These are phyloP conservation scores for Pangasius macronema DNA, from an alignment of 2,797 vertebrate species.

Conservation along the genomic window DNA sequence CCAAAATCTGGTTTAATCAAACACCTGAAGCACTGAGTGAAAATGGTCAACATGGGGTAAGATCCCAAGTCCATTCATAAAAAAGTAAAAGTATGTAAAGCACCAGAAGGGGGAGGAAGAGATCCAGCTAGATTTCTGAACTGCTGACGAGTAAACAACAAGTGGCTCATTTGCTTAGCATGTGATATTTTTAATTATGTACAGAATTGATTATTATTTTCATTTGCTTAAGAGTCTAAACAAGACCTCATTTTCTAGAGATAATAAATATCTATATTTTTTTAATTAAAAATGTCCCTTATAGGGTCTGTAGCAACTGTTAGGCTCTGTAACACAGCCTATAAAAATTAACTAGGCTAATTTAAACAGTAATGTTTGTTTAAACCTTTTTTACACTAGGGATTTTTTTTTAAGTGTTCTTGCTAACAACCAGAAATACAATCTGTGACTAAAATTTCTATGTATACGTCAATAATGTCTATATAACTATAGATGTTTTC, in stretches of 20 bases:
- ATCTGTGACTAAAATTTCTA: not conserved
- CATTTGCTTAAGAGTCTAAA: not conserved
- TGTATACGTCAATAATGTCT: not conserved
- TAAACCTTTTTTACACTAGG: not conserved
- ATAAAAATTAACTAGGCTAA: not conserved
- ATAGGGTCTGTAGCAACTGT: not conserved
- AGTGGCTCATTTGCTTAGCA: not conserved
- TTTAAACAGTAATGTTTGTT: not conserved
- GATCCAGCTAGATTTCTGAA: not conserved
- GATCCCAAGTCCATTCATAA: not conserved
- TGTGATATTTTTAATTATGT: not conserved
- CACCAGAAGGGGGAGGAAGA: constrained; percentile 17
- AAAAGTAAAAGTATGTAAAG: not conserved
- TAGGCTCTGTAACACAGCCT: not conserved
- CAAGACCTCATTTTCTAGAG: not conserved
- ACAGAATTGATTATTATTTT: not conserved
- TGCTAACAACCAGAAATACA: not conserved
- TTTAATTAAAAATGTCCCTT: not conserved
- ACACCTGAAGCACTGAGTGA: not conserved
- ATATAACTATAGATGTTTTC: not conserved
- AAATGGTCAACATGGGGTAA: not conserved
- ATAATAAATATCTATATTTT: too few relatives aligned
- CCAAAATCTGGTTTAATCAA: not conserved
- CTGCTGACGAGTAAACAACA: not conserved
- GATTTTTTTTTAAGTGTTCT: not conserved